Evolutionary conservation across 2,113 vertebrate species (phyloP).

Genomic region (Xenotilapia caudafasciata): DNA sequence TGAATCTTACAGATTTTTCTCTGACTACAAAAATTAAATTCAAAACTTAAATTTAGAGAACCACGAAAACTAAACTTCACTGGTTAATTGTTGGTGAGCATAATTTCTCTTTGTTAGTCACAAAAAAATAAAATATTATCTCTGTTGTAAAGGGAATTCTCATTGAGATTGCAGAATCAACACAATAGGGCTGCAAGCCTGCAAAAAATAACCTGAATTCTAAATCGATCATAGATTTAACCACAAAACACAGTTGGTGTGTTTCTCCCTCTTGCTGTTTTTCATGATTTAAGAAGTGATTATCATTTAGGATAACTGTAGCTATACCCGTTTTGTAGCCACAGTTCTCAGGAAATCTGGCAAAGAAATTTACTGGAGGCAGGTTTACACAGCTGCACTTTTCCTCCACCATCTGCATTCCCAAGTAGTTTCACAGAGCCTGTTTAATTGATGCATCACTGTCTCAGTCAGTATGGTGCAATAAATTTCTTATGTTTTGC

Average conservation of each 20-base stretch:
- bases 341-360: background rate
- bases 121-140: background rate
- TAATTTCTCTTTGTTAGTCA: background rate
- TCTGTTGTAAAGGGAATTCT: background rate
- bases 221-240: background rate
- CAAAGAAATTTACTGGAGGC: background rate
- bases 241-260: background rate
- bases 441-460: background rate
- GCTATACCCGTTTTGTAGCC: background rate
- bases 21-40: background rate
- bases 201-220: background rate
- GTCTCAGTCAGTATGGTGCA: background rate
- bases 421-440: background rate
- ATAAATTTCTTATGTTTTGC: background rate
- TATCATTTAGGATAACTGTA: background rate
- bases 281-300: slow-evolving; percentile 3
- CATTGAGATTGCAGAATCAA: too few species aligned
- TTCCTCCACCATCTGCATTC: background rate
- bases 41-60: background rate
- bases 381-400: background rate
- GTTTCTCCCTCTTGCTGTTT: background rate
- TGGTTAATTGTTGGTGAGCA: background rate
- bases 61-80: background rate
- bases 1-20: background rate
- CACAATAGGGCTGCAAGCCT: background rate